These are phyloP conservation scores for Aphelenchoides avenae DNA, from an alignment of 1,140 invertebrate genomes.

Conservation along the genomic window DNA sequence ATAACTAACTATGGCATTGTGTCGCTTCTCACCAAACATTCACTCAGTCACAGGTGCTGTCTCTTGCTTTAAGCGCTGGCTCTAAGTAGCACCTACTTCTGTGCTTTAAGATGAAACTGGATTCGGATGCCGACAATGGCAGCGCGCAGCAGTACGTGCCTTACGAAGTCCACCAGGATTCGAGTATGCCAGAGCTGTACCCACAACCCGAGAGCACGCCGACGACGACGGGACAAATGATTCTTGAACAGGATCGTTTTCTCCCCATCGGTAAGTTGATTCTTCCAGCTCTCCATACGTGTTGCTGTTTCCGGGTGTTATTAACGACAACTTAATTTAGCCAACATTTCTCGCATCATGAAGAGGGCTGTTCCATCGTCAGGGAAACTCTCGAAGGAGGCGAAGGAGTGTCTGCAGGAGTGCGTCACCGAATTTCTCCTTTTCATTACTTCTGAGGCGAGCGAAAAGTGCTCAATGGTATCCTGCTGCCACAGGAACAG, in stretches of 20 bases:
- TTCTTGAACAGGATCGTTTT: slow-evolving; percentile 57
- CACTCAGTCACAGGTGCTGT: no score
- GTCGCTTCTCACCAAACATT: no score
- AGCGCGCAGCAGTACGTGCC: no score
- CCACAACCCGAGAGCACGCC: no score
- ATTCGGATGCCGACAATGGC: no score
- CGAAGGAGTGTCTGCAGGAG: slow-evolving; percentile 97
- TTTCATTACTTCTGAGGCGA: slow-evolving; percentile 88
- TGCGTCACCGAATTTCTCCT: slow-evolving; percentile 98
- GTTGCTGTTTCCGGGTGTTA: background rate
- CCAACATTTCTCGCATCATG: slow-evolving; percentile 98
- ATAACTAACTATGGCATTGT: no score
- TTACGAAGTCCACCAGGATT: no score
- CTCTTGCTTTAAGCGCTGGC: no score
- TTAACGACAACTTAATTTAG: slow-evolving; percentile 59
- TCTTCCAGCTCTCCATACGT: background rate
- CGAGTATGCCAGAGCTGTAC: no score
- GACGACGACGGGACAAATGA: no score
- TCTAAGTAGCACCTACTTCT: no score
- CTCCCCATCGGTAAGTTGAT: slow-evolving; percentile 51
- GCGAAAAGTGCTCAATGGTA: slow-evolving; percentile 45
- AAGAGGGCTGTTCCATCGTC: slow-evolving; percentile 90
- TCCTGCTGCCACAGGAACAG: slow-evolving; percentile 68
- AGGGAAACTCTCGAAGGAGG: slow-evolving; percentile 97
- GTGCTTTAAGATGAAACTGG: no score